Base-by-base conservation (phyloP, 2,113 vertebrate species). In the Hyaena hyaena region DNA sequence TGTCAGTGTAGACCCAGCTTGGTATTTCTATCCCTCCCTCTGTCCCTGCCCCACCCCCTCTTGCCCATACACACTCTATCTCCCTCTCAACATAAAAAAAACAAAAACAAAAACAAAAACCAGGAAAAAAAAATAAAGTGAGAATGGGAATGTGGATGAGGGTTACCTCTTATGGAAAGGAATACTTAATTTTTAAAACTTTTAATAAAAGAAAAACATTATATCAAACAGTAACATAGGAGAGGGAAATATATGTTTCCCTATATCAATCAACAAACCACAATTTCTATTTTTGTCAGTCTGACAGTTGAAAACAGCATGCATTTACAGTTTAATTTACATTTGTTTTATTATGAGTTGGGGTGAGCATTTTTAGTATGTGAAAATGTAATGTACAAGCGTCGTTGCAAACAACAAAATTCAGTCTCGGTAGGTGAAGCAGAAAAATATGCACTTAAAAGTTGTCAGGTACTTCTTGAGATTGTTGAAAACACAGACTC, bases 371-470 rank as follows among this genome's bases (percentile, higher is more conserved):
- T 43, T 76, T 90, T 85, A 61, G 4, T 69, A 26, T 82, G 33
- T 43, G 81, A 61, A 92, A 86, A 90, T 61, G n/a, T 55, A 7
- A 48, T 88, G 39, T 74, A 16, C 33, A 96, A 82, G 77, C 39
- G 58, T 87, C 90, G 43, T 31, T 83, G 21, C 35, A 65, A 88
- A 88, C 90, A 88, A 92, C 19, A 77, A 71, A 69, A 87, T 83
- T 80, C n/a, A 28, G 55, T 69, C 68, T 83, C 69, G 15, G 88
- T 83, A 74, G 93, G 95, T 98, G 39, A 74, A 43, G 80, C 74
- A 92, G 84, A 84, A 96, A 68, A 43, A 80, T 80, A 85, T 88
- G 48, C 76, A 45, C 28, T 90, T 79, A 39, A 83, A 87, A 55
- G 3, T 76, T 76, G 88, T 58, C 61, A 39, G 14, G 28, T 84